These are phyloP conservation scores for Cylindroiulus punctatus DNA, from an alignment of 2,888 invertebrate species.

Conservation along the genomic window DNA sequence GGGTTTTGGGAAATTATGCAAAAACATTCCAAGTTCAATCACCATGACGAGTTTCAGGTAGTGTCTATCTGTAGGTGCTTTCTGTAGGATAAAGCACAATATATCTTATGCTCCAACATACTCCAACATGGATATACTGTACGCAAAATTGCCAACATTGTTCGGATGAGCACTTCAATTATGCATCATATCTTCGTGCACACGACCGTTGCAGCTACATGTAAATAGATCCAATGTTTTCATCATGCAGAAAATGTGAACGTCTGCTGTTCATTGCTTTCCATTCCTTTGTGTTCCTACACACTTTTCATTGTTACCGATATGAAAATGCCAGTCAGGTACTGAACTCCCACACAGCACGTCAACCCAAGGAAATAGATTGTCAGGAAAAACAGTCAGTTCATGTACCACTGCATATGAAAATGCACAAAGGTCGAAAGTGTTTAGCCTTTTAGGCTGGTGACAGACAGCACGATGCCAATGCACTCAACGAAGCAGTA, in stretches of 20 bases:
- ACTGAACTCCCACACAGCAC: not conserved
- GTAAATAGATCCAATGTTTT: not conserved
- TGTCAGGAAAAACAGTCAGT: not conserved
- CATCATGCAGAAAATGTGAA: not conserved
- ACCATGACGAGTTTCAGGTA: no score
- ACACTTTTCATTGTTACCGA: not conserved
- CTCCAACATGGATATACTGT: no score
- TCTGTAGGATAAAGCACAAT: no score
- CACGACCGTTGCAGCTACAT: no score
- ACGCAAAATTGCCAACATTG: no score
- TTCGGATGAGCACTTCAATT: no score
- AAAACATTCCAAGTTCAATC: no score
- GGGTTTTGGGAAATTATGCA: no score
- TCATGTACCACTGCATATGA: not conserved
- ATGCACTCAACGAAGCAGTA: not conserved
- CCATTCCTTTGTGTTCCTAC: not conserved
- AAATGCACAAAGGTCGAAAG: conserved; percentile 3
- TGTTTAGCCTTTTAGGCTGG: not conserved
- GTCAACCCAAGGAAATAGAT: conserved; percentile 4
- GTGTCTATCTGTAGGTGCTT: no score
- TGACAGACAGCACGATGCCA: not conserved
- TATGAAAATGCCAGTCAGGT: not conserved
- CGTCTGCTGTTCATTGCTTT: not conserved
- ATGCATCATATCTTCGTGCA: no score
- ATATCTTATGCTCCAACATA: no score